These are phyloP conservation scores for Odontothrips loti DNA, from an alignment of 2,888 invertebrate genomes.

Conservation along the genomic window DNA sequence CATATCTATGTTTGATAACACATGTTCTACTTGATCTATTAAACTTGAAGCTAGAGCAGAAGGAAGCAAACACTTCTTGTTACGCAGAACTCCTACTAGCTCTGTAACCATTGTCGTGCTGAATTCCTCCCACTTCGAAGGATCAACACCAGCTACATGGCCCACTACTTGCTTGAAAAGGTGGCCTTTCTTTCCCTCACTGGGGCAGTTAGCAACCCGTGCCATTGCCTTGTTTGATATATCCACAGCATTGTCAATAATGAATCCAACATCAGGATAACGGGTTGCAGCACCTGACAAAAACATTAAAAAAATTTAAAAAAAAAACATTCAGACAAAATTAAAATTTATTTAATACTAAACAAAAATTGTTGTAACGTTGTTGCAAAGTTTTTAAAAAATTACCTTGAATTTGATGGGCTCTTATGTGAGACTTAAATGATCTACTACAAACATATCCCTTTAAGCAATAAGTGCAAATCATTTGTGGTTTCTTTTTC, in stretches of 20 bases:
- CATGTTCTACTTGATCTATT: not conserved
- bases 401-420: not conserved
- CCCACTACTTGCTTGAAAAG: too few species aligned
- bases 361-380: not conserved
- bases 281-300: not conserved
- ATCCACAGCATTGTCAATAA: not conserved
- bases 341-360: not conserved
- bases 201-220: not conserved
- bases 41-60: not conserved
- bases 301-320: too few species aligned
- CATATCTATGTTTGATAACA: not conserved
- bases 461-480: slow-evolving; percentile 18
- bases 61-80: not conserved
- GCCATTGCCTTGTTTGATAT: not conserved
- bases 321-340: not conserved
- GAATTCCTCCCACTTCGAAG: not conserved
- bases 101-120: not conserved
- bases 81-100: not conserved
- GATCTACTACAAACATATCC: not conserved
- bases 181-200: too few species aligned
- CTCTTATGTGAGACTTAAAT: not conserved
- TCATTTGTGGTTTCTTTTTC: not conserved
- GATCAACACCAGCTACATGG: too few species aligned
- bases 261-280: not conserved
- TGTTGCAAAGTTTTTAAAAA: not conserved